Evolutionary conservation across 2,113 vertebrate genomes (phyloP).

Genomic region (Cryptotis parvus): DNA sequence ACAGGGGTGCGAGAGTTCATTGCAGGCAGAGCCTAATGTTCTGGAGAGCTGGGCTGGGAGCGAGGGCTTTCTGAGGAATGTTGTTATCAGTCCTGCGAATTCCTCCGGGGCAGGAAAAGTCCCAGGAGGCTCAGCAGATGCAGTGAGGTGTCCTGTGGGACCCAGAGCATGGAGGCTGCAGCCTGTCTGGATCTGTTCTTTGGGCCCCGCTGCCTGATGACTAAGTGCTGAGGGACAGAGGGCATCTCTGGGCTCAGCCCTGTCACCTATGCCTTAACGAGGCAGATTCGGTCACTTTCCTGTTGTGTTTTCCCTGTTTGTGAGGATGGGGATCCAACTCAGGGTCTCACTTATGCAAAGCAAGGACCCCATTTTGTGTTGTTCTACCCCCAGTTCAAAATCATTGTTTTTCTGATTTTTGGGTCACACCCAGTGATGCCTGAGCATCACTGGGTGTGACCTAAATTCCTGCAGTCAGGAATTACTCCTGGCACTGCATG

Average conservation of each 20-base stretch:
- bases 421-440: too few relatives aligned
- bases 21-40: not conserved
- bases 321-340: too few relatives aligned
- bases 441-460: too few relatives aligned
- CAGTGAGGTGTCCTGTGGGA: rapidly evolving
- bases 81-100: not conserved
- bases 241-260: not conserved
- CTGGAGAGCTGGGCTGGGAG: not conserved
- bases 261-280: not conserved
- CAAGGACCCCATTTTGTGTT: too few relatives aligned
- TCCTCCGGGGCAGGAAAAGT: not conserved
- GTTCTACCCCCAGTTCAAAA: too few relatives aligned
- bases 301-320: too few relatives aligned
- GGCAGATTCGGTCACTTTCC: not conserved
- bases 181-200: not conserved
- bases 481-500: too few relatives aligned
- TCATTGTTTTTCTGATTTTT: too few relatives aligned
- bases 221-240: not conserved
- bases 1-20: not conserved
- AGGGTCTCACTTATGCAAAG: too few relatives aligned
- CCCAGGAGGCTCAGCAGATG: not conserved
- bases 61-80: not conserved
- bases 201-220: not conserved
- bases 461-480: too few relatives aligned
- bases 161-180: not conserved